Evolutionary conservation across 1,140 invertebrate genomes (phyloP).

Genomic region (Pachypeltis micranthus): DNA sequence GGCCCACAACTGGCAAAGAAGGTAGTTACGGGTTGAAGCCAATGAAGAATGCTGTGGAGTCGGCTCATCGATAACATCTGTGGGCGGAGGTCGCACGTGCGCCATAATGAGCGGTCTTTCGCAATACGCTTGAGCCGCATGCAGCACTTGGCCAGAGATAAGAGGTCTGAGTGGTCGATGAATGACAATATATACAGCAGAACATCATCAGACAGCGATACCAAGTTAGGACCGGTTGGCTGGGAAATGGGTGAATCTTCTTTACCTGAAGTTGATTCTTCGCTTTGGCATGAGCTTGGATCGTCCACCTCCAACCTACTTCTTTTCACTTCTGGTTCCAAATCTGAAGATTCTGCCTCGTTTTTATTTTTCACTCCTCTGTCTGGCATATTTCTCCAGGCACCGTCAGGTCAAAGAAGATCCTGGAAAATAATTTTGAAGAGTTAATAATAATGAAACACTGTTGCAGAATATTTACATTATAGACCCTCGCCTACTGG

Average conservation of each 20-base stretch:
- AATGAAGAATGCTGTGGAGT: constrained; percentile 30
- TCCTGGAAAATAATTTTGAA: background rate
- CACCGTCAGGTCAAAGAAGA: background rate
- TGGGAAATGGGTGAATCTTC: background rate
- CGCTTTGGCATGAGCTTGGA: background rate
- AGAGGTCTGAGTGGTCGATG: constrained; percentile 37
- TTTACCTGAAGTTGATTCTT: background rate
- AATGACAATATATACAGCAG: constrained; percentile 41
- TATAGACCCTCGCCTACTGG: too few species aligned
- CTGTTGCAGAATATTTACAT: too few species aligned
- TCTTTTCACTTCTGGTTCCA: background rate
- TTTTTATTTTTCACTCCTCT: background rate
- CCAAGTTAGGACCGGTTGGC: constrained; percentile 20
- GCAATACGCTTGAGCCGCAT: constrained; percentile 36
- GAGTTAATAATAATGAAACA: too few species aligned
- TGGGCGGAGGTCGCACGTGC: constrained; percentile 37
- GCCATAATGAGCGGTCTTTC: constrained; percentile 41
- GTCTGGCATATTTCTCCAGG: background rate
- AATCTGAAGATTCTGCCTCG: background rate
- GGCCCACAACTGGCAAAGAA: constrained; percentile 18
- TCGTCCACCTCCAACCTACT: background rate
- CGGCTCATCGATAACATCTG: constrained; percentile 33
- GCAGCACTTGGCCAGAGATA: constrained; percentile 40
- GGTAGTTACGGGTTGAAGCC: constrained; percentile 12
- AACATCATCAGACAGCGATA: constrained; percentile 40